Evolutionary conservation across 1,140 invertebrate species (phyloP).

Genomic region (Rhagoletis pomonella): DNA sequence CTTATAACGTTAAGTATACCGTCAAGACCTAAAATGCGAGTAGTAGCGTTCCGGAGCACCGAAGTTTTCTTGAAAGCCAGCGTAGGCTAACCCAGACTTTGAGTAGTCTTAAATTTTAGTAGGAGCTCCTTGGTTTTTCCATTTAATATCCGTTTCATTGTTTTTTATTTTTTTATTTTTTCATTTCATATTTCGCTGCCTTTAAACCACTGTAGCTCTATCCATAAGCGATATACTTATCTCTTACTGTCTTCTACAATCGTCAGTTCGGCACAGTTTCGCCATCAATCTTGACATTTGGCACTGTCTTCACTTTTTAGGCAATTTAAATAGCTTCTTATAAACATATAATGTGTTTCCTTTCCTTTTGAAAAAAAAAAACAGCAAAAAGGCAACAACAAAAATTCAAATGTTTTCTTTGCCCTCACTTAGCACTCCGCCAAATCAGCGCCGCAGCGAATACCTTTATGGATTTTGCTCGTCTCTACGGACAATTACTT

Average conservation of each 20-base stretch:
- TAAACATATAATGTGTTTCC: not conserved
- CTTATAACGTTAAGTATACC: no score
- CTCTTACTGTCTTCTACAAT: not conserved
- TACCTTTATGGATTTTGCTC: slow-evolving; percentile 1
- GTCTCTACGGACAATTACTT: not conserved
- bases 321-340: slow-evolving; percentile 33
- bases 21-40: no score
- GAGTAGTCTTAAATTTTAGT: no score
- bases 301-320: slow-evolving; percentile 29
- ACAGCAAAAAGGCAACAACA: no score
- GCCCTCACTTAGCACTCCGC: not conserved
- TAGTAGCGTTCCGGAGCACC: no score
- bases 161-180: not conserved
- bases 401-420: slow-evolving; percentile 1
- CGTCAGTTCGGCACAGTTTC: slow-evolving; percentile 5
- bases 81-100: no score
- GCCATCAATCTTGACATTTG: slow-evolving; percentile 44
- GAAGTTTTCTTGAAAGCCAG: no score
- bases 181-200: not conserved
- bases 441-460: no score
- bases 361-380: not conserved
- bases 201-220: not conserved
- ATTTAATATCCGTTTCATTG: no score
- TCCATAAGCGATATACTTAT: not conserved
- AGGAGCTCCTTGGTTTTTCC: no score